Evolutionary conservation across 1,140 invertebrate species (phyloP), one percentile per base, ranked within the genome.

Genomic region (Brachionus rotundiformis): DNA sequence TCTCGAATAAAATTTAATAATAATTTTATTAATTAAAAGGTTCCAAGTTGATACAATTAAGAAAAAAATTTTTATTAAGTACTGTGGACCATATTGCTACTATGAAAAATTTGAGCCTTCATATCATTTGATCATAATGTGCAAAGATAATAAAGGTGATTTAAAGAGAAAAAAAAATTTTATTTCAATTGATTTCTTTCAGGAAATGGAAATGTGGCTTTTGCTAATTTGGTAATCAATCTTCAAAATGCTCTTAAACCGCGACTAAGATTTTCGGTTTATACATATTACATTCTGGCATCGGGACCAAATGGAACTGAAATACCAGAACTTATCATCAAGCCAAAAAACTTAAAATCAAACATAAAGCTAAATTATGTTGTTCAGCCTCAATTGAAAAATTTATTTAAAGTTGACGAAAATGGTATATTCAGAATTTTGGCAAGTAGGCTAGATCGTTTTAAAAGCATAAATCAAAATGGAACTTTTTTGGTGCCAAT

Each of bases 71-170:
- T 47, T 31, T 11, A 27, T 73, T 19, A 29, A 73, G 6, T 25
- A 1, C 8, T 41, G 68, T 44, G 63, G 33, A 36, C 27, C 27
- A 5, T 68, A 36, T n/a, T 47, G 33, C 16, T 5, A 27, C 2
- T 16, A 44, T 4, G 68, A 23, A 23, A 27, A 47, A 44, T 73
- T 44, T 25, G 19, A 25, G 11, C 5, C 36, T 11, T 23, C 1
- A 10, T 73, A 73, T 11, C 29, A 73, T 44, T 44, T 73, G 19
- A 73, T 27, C 5, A 10, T 73, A 25, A 73, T 73, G 16, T 73
- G 68, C 16, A 73, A 73, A 44, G 68, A 73, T 44, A 73, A 73
- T 29, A 31, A 19, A 44, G 68, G 63, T 68, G 36, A 68, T 33
- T 36, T 19, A 3, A 3, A n/a, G n/a, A n/a, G n/a, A n/a, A n/a